Conservation (phyloP, 1,140 invertebrate species). For the Anthonomus grandis region DNA sequence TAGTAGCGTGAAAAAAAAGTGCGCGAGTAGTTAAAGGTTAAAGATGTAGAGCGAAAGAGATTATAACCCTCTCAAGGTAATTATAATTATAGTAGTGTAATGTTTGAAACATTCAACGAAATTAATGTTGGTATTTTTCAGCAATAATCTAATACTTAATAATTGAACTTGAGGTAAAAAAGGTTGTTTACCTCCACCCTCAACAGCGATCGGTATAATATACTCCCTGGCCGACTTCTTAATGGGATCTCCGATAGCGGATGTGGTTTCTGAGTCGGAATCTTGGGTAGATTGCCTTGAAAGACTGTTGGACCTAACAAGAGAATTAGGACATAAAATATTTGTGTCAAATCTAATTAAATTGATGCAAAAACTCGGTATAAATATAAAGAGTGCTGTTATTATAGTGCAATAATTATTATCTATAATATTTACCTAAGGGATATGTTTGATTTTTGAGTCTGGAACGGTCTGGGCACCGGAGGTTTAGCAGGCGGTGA, state of each 20-base stretch:
- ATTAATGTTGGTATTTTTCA: neutral
- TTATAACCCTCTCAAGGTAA: no score
- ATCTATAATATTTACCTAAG: conserved; percentile 40
- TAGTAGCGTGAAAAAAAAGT: no score
- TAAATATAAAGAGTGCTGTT: no score
- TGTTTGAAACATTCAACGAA: neutral
- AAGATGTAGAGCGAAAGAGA: no score
- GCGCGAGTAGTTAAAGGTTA: no score
- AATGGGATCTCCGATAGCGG: conserved; percentile 67
- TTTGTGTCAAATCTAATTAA: neutral
- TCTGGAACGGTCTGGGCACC: conserved; percentile 47
- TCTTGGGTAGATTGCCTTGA: conserved; percentile 67
- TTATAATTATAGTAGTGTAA: neutral
- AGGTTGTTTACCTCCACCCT: conserved; percentile 59
- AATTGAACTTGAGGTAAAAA: no score
- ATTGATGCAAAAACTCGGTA: no score
- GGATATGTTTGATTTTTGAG: conserved; percentile 40
- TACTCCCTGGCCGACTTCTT: conserved; percentile 85
- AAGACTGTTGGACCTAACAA: conserved; percentile 46
- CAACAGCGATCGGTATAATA: conserved; percentile 87
- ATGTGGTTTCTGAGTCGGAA: conserved; percentile 58
- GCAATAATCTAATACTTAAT: no score
- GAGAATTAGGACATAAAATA: neutral
- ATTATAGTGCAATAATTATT: no score
- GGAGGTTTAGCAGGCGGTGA: conserved; percentile 52